A percentile compares a stretch with the other conserved stretches of the same genome.
phyloP scores from a whole-genome alignment of 2,888 invertebrate species.

The Chymomyza fuscimana region DNA sequence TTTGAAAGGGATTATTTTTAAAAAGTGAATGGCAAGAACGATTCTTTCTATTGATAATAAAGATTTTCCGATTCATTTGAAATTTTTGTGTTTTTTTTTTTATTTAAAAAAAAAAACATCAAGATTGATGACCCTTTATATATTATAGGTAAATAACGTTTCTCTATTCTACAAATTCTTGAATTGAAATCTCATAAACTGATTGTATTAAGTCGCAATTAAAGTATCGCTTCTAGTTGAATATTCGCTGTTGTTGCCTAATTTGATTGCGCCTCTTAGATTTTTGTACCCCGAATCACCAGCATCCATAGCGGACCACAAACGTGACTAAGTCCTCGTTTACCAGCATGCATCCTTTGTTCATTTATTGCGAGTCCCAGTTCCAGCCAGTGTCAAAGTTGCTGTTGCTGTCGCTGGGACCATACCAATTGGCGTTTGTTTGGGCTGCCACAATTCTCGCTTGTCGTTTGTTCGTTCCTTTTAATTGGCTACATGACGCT shows the following conservation, averaged over 20 bases:
- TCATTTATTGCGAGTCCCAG: neutral
- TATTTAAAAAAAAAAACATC: too few species aligned
- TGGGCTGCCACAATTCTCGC: conserved; percentile 53
- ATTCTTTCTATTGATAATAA: too few species aligned
- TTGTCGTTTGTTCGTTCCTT: conserved; percentile 67
- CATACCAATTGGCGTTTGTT: neutral
- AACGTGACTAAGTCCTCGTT: conserved; percentile 59
- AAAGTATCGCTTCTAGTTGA: conserved; percentile 19
- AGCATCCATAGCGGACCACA: conserved; percentile 18
- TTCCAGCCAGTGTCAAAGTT: neutral
- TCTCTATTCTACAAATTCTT: conserved; percentile 4
- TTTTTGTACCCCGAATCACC: conserved; percentile 39
- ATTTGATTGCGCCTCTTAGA: conserved; percentile 69
- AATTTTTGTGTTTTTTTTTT: too few species aligned
- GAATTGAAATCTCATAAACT: conserved; percentile 51
- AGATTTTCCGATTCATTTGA: too few species aligned
- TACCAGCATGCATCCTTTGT: conserved; percentile 20
- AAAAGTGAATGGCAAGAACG: too few species aligned
- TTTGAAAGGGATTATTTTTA: too few species aligned
- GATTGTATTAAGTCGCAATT: conserved; percentile 38
- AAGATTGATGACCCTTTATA: too few species aligned
- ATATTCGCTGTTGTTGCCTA: conserved; percentile 48
- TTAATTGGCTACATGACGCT: conserved; percentile 75
- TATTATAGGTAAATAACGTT: neutral
- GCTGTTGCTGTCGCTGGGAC: conserved; percentile 2